These are phyloP conservation scores for Vidua chalybeata DNA, from an alignment of 2,113 vertebrate genomes.

Conservation along the genomic window DNA sequence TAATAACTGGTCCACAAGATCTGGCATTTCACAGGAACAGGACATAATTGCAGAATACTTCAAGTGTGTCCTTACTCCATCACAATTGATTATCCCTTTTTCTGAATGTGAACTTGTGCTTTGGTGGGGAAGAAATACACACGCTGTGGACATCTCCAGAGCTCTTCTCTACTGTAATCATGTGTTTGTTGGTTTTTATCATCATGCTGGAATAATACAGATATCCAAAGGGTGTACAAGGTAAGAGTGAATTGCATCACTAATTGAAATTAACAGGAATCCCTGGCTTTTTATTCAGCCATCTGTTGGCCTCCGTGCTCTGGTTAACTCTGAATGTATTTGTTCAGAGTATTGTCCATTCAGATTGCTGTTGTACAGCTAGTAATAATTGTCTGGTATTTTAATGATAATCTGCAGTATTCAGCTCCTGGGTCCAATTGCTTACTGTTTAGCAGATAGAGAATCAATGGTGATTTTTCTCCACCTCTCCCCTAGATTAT, in stretches of 20 bases:
- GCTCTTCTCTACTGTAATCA: neutral
- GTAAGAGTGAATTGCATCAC: neutral
- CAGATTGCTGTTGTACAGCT: constrained; percentile 16
- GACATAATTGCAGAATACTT: neutral
- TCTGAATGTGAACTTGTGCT: neutral
- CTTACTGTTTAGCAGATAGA: neutral
- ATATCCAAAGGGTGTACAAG: neutral
- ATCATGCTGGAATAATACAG: neutral
- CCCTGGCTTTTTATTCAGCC: neutral
- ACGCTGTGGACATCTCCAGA: neutral
- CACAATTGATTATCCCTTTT: neutral
- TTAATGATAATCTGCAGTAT: constrained; percentile 31
- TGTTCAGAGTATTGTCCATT: neutral
- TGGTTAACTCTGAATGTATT: constrained; percentile 4
- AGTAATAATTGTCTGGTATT: constrained; percentile 48
- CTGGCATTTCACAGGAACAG: neutral
- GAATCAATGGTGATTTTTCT: constrained; percentile 3
- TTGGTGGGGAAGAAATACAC: neutral
- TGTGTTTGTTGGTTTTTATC: neutral
- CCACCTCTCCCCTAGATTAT: neutral
- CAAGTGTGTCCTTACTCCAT: neutral
- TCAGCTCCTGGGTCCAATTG: neutral
- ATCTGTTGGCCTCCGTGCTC: neutral
- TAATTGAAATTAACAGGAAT: constrained; percentile 36
- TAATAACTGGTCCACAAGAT: neutral